Evolutionary conservation across 2,888 invertebrate genomes (phyloP), one percentile per base, ranked within the genome.

Genomic region (Synergus umbraculus): DNA sequence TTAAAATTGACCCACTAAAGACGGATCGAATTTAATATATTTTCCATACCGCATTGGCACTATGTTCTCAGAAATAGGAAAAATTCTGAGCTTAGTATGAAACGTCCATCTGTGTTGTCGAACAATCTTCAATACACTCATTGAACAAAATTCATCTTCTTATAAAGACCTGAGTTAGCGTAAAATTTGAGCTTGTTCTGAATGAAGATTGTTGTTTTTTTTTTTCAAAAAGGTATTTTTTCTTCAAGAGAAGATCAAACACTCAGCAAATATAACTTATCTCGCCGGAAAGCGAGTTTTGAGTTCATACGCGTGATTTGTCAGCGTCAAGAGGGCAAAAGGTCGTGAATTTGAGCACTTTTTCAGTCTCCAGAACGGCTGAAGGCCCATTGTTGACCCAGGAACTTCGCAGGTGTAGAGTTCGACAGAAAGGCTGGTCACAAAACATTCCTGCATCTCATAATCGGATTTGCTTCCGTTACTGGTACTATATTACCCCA

Each of bases 301-400:
- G 13, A 22, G 67, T 67, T 67, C 18, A 43, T 67, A 67, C 46
- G 49, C 69, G 29, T 29, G 69, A 46, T 69, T 69, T n/a, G 15
- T 46, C 46, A 69, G 69, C 10, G 29, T 46, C 46, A 44, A 13
- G 69, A 49, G 46, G 69, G 29, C 29, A 69, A 69, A 69, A 12
- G 49, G 29, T 69, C 67, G 46, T 69, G 67, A 69, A 69, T 46
- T 69, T 69, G 46, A 69, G 46, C 46, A 69, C 29, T 46, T 69
- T 49, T 69, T 69, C 46, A 46, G 29, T 69, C 46, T 69, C 29
- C 67, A 46, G 7, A 4, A n/a, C n/a, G n/a, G n/a, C 5, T 54
- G n/a, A 54, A 54, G n/a, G 46, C 46, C 29, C 67, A 49, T 49
- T 69, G 29, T 69, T 69, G 46, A 69, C 46, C 67, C 22, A 46